A percentile compares a stretch with the other conserved stretches of the same genome.
Conservation (phyloP, 1,140 invertebrate species). For the Heliothis subflexa region DNA sequence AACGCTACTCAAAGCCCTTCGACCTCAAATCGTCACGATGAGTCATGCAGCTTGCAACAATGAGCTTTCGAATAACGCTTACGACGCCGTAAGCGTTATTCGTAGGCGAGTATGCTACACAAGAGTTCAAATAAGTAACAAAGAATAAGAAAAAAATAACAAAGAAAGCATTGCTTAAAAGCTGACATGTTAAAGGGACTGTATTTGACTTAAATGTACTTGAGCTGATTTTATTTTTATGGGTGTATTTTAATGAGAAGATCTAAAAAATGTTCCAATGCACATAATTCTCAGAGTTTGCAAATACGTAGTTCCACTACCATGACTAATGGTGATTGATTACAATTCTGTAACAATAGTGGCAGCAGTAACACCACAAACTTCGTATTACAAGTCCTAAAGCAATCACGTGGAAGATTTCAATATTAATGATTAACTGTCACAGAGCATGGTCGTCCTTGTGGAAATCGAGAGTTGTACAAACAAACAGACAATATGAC, state of each 20-base stretch:
- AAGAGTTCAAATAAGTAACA: neutral
- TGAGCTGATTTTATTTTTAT: too few species aligned
- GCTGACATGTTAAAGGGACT: too few species aligned
- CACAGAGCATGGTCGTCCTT: slow-evolving; percentile 48
- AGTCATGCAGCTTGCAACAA: slow-evolving; percentile 51
- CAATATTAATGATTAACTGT: slow-evolving; percentile 18
- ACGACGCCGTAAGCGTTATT: too few species aligned
- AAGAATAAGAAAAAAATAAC: neutral
- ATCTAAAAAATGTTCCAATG: too few species aligned
- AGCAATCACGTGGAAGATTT: slow-evolving; percentile 16
- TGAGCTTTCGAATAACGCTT: slow-evolving; percentile 27
- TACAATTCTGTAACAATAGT: too few species aligned
- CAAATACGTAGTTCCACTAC: too few species aligned
- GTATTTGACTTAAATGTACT: too few species aligned
- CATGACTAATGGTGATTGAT: too few species aligned
- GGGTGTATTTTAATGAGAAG: too few species aligned
- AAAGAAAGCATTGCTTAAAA: neutral
- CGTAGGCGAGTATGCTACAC: neutral
- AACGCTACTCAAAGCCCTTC: slow-evolving; percentile 63
- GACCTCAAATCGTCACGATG: slow-evolving; percentile 64
- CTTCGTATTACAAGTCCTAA: neutral
- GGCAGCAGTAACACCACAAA: too few species aligned
- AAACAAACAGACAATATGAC: slow-evolving; percentile 42
- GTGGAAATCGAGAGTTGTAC: slow-evolving; percentile 51
- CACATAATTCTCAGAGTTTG: too few species aligned